A percentile compares a stretch with the other conserved stretches of the same genome.
phyloP scores from a whole-genome alignment of 2,797 vertebrate species.

The Sebastolobus altivelis region DNA sequence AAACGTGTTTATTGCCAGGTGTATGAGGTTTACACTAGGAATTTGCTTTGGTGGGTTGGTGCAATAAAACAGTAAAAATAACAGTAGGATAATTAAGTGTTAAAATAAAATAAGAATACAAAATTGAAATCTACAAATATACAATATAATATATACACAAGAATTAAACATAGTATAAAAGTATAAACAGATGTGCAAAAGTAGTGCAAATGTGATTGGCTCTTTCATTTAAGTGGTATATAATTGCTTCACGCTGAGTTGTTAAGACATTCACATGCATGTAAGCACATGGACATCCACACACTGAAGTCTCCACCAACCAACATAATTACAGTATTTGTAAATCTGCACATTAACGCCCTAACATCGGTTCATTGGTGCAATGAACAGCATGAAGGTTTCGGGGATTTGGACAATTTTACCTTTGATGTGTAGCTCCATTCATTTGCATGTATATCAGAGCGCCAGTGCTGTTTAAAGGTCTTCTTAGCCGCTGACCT shows the following conservation, averaged over 20 bases:
- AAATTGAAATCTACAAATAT: no score
- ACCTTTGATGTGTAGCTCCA: conserved; percentile 44
- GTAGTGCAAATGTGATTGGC: neutral
- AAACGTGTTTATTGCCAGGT: no score
- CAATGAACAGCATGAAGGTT: conserved; percentile 5
- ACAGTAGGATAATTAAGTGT: no score
- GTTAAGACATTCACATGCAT: neutral
- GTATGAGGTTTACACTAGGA: no score
- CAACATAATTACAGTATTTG: neutral
- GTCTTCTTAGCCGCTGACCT: conserved; percentile 58
- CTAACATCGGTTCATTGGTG: conserved; percentile 3
- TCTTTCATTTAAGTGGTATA: neutral
- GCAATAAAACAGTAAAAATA: no score
- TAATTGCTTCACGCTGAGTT: neutral
- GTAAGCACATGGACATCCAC: neutral
- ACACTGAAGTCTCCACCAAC: neutral
- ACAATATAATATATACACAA: no score
- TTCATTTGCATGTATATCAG: conserved; percentile 55
- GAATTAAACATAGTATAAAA: no score
- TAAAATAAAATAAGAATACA: no score
- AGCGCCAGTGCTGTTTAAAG: conserved; percentile 45
- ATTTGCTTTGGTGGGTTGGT: no score
- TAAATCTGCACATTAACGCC: conserved; percentile 25
- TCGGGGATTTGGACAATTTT: conserved; percentile 30
- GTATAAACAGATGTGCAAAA: no score